Percentiles rank a stretch among this genome's conserved stretches.
Evolutionary conservation across 2,797 vertebrate genomes (phyloP).

Genomic region (Limosa lapponica): DNA sequence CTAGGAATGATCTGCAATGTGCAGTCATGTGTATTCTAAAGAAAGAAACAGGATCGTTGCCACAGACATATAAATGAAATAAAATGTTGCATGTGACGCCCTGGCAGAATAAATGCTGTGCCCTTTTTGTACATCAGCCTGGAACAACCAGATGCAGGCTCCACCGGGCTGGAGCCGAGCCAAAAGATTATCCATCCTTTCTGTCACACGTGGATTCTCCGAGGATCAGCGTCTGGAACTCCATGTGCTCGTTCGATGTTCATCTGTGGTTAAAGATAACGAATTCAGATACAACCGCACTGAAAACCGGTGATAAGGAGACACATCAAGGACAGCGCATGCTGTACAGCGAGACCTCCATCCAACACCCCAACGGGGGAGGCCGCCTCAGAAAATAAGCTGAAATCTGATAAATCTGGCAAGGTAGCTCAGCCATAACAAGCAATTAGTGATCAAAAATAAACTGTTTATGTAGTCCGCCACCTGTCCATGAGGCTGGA

Average conservation of each 20-base stretch:
- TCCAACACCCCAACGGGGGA: rapidly evolving
- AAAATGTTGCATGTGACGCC: rapidly evolving
- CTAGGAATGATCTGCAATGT: rapidly evolving
- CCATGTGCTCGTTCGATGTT: background rate
- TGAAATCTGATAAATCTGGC: background rate
- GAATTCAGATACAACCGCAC: background rate
- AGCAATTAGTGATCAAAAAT: rapidly evolving
- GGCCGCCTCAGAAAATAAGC: rapidly evolving
- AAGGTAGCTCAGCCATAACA: rapidly evolving
- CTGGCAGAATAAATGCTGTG: background rate
- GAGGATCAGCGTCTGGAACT: background rate
- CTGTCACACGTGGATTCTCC: background rate
- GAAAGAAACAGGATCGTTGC: rapidly evolving
- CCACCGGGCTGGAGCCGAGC: background rate
- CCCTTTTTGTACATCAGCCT: background rate
- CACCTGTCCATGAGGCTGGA: rapidly evolving
- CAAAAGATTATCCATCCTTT: background rate
- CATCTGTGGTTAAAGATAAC: background rate
- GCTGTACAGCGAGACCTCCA: background rate
- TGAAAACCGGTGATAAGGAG: rapidly evolving
- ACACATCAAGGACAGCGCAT: rapidly evolving
- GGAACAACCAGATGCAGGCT: background rate
- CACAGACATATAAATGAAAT: background rate
- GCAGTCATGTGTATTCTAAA: rapidly evolving
- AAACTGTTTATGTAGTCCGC: rapidly evolving